Percentiles rank a stretch among this genome's conserved stretches.
Conservation (phyloP, 2,888 invertebrate species). For the Habrosyne pyritoides region DNA sequence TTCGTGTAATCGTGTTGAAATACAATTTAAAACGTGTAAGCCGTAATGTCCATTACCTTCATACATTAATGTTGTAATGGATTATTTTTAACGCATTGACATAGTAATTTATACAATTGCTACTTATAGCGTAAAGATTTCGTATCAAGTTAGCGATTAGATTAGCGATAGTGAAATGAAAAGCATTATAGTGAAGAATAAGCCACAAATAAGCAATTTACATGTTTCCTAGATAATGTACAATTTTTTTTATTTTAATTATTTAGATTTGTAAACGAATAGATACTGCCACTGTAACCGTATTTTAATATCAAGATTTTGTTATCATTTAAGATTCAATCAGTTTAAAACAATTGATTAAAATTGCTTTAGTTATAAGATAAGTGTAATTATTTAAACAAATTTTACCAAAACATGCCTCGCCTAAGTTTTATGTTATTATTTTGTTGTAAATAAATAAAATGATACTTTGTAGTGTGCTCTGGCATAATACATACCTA, state of each 20-base stretch:
- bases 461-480: slow-evolving; percentile 69
- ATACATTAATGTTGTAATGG: slow-evolving; percentile 15
- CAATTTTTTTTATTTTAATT: slow-evolving; percentile 47
- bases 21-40: slow-evolving; percentile 33
- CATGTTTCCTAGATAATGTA: slow-evolving; percentile 66
- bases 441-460: slow-evolving; percentile 67
- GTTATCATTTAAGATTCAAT: background rate
- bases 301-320: slow-evolving; percentile 6
- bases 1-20: slow-evolving; percentile 24
- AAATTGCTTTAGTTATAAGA: slow-evolving; percentile 48
- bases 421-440: slow-evolving; percentile 74
- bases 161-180: slow-evolving; percentile 41
- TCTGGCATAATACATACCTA: slow-evolving; percentile 73
- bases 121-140: slow-evolving; percentile 36
- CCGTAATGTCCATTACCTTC: slow-evolving; percentile 48
- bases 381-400: slow-evolving; percentile 69
- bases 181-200: slow-evolving; percentile 44
- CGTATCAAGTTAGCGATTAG: slow-evolving; percentile 41
- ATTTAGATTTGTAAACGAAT: slow-evolving; percentile 34
- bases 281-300: slow-evolving; percentile 24
- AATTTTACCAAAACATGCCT: slow-evolving; percentile 82
- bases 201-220: slow-evolving; percentile 57
- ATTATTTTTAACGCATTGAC: slow-evolving; percentile 10
- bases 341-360: background rate
- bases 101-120: slow-evolving; percentile 20